These are phyloP conservation scores for Microtus pennsylvanicus DNA, from an alignment of 2,113 vertebrate species.

Conservation along the genomic window DNA sequence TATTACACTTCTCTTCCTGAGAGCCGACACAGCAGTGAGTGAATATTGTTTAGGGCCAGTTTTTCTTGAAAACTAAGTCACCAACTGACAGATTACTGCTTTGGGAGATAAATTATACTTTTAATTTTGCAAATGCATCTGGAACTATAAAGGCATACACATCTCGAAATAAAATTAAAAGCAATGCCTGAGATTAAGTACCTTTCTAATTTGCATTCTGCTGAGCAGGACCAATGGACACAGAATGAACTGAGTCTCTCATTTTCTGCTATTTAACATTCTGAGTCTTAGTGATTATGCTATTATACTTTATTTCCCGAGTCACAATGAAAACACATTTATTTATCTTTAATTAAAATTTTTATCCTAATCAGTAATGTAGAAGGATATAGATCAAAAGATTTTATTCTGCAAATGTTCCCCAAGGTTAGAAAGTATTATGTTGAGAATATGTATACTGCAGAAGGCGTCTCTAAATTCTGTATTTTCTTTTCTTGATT, in stretches of 20 bases:
- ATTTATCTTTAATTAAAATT: constrained; percentile 70
- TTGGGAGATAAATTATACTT: constrained; percentile 81
- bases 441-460: neutral
- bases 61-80: constrained; percentile 70
- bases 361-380: constrained; percentile 44
- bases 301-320: constrained; percentile 39
- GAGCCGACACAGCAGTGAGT: neutral
- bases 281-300: neutral
- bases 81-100: constrained; percentile 69
- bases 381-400: constrained; percentile 5
- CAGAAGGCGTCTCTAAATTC: neutral
- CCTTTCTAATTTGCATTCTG: constrained; percentile 75
- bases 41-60: constrained; percentile 55
- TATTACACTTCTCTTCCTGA: neutral
- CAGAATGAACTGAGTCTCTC: neutral
- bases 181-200: constrained; percentile 60
- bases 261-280: constrained; percentile 53
- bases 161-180: constrained; percentile 76
- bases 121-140: constrained; percentile 83
- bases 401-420: neutral
- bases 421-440: neutral
- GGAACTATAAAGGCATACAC: constrained; percentile 50
- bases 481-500: constrained; percentile 8
- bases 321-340: constrained; percentile 23
- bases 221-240: constrained; percentile 56